Evolutionary conservation across 2,797 vertebrate species (phyloP).

Genomic region (Tarsius wallacei): DNA sequence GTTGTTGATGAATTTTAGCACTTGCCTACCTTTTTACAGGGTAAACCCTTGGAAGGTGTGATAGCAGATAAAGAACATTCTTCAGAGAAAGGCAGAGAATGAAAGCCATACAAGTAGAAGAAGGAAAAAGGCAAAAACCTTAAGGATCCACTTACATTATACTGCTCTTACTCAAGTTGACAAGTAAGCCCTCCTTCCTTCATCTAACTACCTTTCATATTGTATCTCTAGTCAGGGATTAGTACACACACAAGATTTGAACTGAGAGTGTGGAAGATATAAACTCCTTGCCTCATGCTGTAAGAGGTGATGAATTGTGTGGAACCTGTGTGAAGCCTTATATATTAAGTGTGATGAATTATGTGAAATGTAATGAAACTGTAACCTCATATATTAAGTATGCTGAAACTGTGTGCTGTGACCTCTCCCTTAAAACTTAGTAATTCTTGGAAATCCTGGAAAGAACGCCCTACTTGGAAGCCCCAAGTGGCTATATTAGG

Average conservation of each 20-base stretch:
- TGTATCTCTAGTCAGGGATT: neutral
- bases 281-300: neutral
- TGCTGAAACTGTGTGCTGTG: too few species aligned
- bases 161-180: neutral
- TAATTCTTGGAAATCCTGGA: too few species aligned
- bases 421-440: too few species aligned
- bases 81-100: neutral
- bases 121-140: neutral
- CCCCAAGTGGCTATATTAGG: too few species aligned
- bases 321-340: too few species aligned
- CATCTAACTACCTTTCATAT: neutral
- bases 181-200: neutral
- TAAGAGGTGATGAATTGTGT: too few species aligned
- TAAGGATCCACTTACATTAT: neutral
- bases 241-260: neutral
- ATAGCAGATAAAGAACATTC: neutral
- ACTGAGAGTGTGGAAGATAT: fast-evolving
- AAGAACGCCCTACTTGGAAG: too few species aligned
- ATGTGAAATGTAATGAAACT: too few species aligned
- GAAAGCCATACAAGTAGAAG: neutral
- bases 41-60: neutral
- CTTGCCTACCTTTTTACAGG: neutral
- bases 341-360: too few species aligned
- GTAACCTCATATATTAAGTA: too few species aligned
- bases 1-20: neutral